Evolutionary conservation across 92 coral and sea anemone species (phyloP).

Genomic region (Epizoanthus scotinus): DNA sequence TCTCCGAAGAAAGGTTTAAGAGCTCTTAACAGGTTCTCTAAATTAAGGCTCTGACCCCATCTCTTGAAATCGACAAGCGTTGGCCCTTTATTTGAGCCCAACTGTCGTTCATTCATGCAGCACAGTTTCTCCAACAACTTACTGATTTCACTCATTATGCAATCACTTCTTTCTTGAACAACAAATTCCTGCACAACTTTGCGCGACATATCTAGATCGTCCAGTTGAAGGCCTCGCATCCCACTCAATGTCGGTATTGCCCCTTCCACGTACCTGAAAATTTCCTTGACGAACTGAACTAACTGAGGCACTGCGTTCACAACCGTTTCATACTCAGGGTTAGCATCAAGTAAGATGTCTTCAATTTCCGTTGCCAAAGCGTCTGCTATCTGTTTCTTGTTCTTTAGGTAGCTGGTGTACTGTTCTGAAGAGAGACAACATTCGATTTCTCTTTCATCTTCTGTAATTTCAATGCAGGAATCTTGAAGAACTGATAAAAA

Average conservation of each 20-base stretch:
- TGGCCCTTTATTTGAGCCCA: neutral
- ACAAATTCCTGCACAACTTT: neutral
- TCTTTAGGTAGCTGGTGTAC: too few relatives aligned
- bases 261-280: neutral
- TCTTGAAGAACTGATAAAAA: too few relatives aligned
- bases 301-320: neutral
- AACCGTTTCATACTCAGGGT: neutral
- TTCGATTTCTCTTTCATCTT: too few relatives aligned
- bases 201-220: neutral
- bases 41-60: slow-evolving; percentile 4
- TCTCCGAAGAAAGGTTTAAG: neutral
- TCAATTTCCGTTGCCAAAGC: too few relatives aligned
- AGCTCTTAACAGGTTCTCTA: neutral
- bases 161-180: neutral
- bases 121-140: slow-evolving; percentile 9
- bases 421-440: too few relatives aligned
- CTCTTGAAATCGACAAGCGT: neutral
- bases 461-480: too few relatives aligned
- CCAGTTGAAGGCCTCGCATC: neutral
- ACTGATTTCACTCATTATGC: slow-evolving; percentile 8
- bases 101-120: neutral
- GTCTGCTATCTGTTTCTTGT: too few relatives aligned
- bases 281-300: slow-evolving; percentile 4
- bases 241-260: neutral
- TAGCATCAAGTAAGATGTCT: neutral